phyloP scores from a whole-genome alignment of 2,888 invertebrate genomes.

The Coleophora flavipennella region DNA sequence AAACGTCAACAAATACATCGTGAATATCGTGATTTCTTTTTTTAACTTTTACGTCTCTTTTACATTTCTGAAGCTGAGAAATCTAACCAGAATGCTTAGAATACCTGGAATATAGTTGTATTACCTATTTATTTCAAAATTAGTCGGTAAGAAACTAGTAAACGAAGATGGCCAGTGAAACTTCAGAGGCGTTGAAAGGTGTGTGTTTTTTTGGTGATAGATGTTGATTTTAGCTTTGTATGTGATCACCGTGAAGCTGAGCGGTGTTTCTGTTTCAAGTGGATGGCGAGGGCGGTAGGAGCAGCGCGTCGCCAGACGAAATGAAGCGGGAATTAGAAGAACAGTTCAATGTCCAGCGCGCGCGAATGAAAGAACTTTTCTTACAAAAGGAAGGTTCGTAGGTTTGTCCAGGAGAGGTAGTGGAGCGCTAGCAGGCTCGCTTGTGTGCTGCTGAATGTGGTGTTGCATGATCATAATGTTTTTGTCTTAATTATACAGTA shows the following conservation, averaged over 20 bases:
- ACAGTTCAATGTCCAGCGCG: constrained; percentile 92
- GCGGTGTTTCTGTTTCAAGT: constrained; percentile 63
- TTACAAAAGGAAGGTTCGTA: constrained; percentile 92
- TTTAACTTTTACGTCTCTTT: constrained; percentile 14
- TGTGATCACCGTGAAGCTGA: constrained; percentile 45
- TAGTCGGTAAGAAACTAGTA: not conserved
- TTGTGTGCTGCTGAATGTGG: no score
- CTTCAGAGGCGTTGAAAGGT: constrained; percentile 44
- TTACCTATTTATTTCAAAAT: not conserved
- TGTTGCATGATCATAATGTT: no score
- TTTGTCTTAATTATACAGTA: no score
- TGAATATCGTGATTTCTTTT: constrained; percentile 22
- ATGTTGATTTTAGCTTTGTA: constrained; percentile 24
- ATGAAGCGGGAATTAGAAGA: constrained; percentile 76
- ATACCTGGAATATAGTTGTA: constrained; percentile 1
- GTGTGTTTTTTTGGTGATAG: constrained; percentile 40
- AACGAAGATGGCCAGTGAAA: constrained; percentile 44
- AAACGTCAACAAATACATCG: constrained; percentile 26
- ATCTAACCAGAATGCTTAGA: constrained; percentile 9
- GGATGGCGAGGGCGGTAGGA: constrained; percentile 36
- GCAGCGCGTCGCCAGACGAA: constrained; percentile 34
- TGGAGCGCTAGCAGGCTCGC: constrained; percentile 3
- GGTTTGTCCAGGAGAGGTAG: constrained; percentile 20
- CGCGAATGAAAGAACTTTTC: constrained; percentile 93
- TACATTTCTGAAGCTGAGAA: constrained; percentile 4